Conservation (phyloP, 1,140 invertebrate genomes). For the Drosophila melanogaster region DNA sequence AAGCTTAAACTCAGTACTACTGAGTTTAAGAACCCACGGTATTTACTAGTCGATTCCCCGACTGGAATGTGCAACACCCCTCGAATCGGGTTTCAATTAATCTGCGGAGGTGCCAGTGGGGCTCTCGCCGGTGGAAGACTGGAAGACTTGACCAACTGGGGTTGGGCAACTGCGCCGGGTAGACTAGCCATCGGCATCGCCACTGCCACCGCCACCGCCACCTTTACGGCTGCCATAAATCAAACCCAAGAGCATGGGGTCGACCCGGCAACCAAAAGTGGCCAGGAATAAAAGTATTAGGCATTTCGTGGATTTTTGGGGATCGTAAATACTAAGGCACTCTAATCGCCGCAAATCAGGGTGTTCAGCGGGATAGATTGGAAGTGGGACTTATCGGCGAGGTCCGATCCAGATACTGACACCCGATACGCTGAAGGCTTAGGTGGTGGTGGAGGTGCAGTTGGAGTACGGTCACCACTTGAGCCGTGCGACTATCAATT, state of each 20-base stretch:
- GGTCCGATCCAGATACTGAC: constrained; percentile 4
- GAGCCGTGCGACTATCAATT: constrained; percentile 43
- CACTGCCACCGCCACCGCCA: neutral
- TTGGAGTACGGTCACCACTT: constrained; percentile 24
- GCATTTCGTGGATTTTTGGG: constrained; percentile 2
- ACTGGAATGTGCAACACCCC: neutral
- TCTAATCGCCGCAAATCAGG: constrained; percentile 40
- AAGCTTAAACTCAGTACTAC: no score
- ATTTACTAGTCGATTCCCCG: neutral
- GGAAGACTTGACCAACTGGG: neutral
- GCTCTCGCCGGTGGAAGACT: neutral
- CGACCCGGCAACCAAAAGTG: constrained; percentile 29
- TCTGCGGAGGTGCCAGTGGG: neutral
- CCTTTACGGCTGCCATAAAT: constrained; percentile 25
- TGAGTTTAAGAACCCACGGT: no score
- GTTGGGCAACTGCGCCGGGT: neutral
- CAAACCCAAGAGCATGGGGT: constrained; percentile 14
- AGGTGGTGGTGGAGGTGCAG: neutral
- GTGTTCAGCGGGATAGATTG: constrained; percentile 18
- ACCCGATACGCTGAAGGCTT: constrained; percentile 1
- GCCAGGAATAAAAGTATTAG: neutral
- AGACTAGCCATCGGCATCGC: neutral
- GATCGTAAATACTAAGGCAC: constrained; percentile 41
- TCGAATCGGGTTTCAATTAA: neutral
- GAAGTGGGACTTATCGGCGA: neutral